Conservation (phyloP, 2,797 vertebrate species). For the Manis pentadactyla region DNA sequence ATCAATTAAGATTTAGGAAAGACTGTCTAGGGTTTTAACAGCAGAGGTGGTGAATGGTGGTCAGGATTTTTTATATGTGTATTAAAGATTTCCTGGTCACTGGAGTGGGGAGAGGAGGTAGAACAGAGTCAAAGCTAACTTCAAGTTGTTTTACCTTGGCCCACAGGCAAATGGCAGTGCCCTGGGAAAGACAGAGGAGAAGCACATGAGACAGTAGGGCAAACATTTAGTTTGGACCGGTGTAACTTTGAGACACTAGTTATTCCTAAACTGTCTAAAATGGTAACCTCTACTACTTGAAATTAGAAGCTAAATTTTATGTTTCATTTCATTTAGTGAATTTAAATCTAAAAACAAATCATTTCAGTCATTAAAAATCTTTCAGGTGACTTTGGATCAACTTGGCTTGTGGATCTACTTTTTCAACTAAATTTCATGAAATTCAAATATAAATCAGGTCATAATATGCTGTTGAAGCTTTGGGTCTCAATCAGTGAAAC, state of each 20-base stretch:
- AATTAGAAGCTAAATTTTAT: not conserved
- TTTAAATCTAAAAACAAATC: not conserved
- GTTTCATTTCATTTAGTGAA: slow-evolving; percentile 9
- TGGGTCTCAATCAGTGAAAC: not conserved
- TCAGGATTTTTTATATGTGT: not conserved
- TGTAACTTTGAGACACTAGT: not conserved
- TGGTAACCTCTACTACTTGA: not conserved
- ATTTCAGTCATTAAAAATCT: not conserved
- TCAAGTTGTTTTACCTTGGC: not conserved
- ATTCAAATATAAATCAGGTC: not conserved
- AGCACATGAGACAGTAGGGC: accelerated
- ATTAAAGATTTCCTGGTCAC: not conserved
- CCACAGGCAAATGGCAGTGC: not conserved
- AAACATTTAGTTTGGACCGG: not conserved
- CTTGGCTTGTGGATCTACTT: not conserved
- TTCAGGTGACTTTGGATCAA: not conserved
- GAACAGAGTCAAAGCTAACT: not conserved
- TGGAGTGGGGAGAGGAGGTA: not conserved
- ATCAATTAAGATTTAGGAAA: not conserved
- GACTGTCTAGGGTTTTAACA: not conserved
- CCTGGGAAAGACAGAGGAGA: not conserved
- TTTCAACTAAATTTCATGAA: not conserved
- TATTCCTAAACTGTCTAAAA: not conserved
- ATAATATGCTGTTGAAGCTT: not conserved
- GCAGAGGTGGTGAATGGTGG: not conserved